Conservation (phyloP, 2,797 vertebrate genomes). For the Characodon lateralis region DNA sequence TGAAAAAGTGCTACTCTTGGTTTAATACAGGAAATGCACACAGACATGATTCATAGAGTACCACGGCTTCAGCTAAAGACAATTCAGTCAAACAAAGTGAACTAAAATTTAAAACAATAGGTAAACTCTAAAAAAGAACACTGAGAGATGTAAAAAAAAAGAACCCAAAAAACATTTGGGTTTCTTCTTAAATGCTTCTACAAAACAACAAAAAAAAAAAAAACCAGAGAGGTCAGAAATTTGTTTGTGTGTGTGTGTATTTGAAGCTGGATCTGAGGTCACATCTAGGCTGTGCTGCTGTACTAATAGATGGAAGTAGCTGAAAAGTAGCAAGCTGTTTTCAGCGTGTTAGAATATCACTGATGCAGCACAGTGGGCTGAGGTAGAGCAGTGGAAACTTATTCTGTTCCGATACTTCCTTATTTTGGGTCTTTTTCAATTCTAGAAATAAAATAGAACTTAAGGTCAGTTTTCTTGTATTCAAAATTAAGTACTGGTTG, state of each 20-base stretch:
- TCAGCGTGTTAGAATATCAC: background rate
- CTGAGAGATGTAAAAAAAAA: conserved; percentile 12
- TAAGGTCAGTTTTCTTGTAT: background rate
- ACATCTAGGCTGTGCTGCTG: background rate
- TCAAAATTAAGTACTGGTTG: background rate
- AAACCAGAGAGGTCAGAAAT: conserved; percentile 10
- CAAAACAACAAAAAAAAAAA: conserved; percentile 38
- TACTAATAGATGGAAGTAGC: conserved; percentile 1
- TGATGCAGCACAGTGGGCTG: conserved; percentile 45
- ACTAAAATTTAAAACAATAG: conserved; percentile 22
- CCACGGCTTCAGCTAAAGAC: background rate
- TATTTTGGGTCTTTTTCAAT: background rate
- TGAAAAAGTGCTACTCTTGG: conserved; percentile 41
- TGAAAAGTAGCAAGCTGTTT: background rate
- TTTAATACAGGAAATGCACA: conserved; percentile 35
- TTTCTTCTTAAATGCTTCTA: background rate
- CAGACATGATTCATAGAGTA: background rate
- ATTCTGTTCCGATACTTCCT: background rate
- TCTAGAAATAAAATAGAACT: background rate
- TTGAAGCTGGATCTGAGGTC: background rate
- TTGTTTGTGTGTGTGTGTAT: conserved; percentile 5
- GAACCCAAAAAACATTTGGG: background rate
- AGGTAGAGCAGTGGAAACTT: conserved; percentile 54
- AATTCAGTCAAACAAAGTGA: background rate
- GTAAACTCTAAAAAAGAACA: conserved; percentile 43